Base-by-base conservation (phyloP, 2,888 invertebrate species). In the Blastobasis lacticolella region DNA sequence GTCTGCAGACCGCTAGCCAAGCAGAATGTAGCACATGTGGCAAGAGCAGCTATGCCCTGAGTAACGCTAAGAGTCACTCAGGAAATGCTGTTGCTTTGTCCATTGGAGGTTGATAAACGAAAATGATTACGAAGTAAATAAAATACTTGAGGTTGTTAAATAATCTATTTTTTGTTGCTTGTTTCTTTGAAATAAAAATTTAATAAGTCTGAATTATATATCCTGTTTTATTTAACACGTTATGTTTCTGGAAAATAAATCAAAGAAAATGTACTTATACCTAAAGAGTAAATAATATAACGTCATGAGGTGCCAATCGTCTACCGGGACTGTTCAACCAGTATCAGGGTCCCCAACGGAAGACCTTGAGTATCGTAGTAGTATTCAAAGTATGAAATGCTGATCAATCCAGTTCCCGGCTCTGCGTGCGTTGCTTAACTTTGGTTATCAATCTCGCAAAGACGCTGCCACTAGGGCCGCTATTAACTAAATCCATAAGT, bases 31-130 rank as follows among this genome's bases (percentile, higher is more conserved):
- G 70, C 40, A 76, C 82, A 37, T 88, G 87, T 40, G 74, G 77
- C 8, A 83, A 79, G 54, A 73, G 76, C 53, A 73, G 69, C 57
- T 84, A 77, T 44, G 86, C 88, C 6, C 64, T 81, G 7, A 87
- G 87, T 55, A 87, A 87, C 43, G 87, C 87, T n/a, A 81, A 76
- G 60, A 86, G 83, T 55, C 64, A 71, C 49, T 73, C 63, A 38
- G 87, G 87, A 9, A 69, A 74, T 6, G 87, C 87, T 0, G 64
- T 88, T 1, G 82, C 87, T n/a, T 52, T 88, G 1, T 84, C 87
- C 7, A 71, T 85, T 10, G 80, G 81, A 37, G 82, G 84, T 58
- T 83, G 75, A 70, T 23, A 23, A 23, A 23, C 23, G 23, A 23
- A 23, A 23, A 23, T 23, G 23, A 54, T 43, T 41, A 45, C 40